These are phyloP conservation scores for Sminthurinus signatus DNA, from an alignment of 1,140 invertebrate species.

Conservation along the genomic window DNA sequence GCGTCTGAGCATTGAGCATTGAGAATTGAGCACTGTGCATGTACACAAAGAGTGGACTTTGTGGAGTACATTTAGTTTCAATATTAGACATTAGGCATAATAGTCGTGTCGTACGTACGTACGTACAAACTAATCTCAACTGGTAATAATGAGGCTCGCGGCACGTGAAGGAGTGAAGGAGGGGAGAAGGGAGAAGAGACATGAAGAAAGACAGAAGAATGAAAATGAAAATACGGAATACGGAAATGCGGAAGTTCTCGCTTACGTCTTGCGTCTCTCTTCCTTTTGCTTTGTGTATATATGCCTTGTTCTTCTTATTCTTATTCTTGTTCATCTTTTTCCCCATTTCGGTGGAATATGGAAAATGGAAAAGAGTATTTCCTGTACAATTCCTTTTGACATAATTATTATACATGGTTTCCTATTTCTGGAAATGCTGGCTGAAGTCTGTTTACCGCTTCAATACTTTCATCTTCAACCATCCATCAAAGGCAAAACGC, in stretches of 20 bases:
- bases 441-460: no score
- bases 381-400: slow-evolving; percentile 10
- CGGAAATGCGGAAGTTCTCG: slow-evolving; percentile 3
- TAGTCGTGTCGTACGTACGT: no score
- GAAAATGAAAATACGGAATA: not conserved
- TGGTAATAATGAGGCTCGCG: slow-evolving; percentile 12
- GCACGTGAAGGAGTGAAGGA: slow-evolving; percentile 1
- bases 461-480: slow-evolving; percentile 10
- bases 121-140: slow-evolving; percentile 12
- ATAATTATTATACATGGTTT: slow-evolving; percentile 16
- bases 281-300: no score
- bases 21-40: no score
- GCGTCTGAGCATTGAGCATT: no score
- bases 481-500: slow-evolving; percentile 2
- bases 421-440: slow-evolving; percentile 1
- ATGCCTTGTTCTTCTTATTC: no score
- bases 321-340: no score
- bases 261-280: not conserved
- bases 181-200: not conserved
- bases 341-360: no score
- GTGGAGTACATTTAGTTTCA: no score
- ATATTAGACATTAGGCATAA: no score
- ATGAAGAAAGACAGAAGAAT: not conserved
- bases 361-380: slow-evolving; percentile 5
- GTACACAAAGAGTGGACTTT: no score